Conservation (phyloP, 2,113 vertebrate genomes). For the Nesogale talazaci region DNA sequence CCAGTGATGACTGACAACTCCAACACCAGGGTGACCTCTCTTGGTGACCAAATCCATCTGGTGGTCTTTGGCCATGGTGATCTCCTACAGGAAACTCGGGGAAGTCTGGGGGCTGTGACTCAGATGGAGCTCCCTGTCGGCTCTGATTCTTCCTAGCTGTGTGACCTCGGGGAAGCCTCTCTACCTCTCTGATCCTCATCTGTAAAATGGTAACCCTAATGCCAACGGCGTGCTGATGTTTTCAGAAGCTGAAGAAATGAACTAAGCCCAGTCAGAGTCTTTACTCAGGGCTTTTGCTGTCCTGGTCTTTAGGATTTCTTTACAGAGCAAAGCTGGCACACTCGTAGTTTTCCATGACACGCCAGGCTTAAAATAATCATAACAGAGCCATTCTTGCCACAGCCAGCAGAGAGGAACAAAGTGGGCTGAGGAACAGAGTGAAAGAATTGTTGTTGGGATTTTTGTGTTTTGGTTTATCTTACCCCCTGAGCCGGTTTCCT, state of each 20-base stretch:
- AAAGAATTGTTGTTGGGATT: neutral
- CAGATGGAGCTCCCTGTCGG: neutral
- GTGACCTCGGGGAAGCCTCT: neutral
- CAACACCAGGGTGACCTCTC: neutral
- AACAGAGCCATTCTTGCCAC: neutral
- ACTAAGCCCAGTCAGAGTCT: neutral
- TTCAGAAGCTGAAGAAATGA: constrained; percentile 8
- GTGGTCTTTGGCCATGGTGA: neutral
- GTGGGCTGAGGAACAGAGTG: neutral
- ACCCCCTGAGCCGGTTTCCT: constrained; percentile 11
- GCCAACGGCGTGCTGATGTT: neutral
- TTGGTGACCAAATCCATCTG: neutral
- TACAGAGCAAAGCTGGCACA: neutral
- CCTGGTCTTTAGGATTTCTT: neutral
- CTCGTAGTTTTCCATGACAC: neutral
- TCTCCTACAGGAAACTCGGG: neutral
- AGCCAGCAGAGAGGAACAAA: constrained; percentile 28
- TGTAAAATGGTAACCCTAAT: neutral
- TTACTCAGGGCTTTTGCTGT: neutral
- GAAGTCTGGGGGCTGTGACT: neutral
- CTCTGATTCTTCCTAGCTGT: neutral
- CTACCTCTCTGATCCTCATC: neutral
- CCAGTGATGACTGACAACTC: no score
- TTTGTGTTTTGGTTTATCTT: constrained; percentile 53
- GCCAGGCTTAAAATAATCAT: constrained; percentile 23